Percentiles rank a stretch among this genome's conserved stretches.
These are phyloP conservation scores for Lagocephalus sceleratus DNA, from an alignment of 2,797 vertebrate species.

Conservation along the genomic window DNA sequence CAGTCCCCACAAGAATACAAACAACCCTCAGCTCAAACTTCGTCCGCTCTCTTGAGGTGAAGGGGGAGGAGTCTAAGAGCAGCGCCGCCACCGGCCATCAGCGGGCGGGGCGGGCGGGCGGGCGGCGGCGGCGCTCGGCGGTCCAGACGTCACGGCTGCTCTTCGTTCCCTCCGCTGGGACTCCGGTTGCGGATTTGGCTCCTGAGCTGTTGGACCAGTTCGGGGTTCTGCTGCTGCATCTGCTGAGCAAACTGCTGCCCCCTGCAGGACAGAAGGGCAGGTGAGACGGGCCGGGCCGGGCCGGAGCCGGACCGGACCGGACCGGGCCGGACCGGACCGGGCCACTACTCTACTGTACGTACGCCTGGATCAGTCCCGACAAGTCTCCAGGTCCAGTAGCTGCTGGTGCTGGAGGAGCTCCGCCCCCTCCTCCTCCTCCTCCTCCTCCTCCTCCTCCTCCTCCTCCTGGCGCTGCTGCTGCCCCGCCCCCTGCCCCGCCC, in stretches of 20 bases:
- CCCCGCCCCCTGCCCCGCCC: background rate
- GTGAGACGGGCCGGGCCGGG: no score
- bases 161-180: constrained; percentile 90
- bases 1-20: no score
- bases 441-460: background rate
- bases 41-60: background rate
- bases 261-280: constrained; percentile 44
- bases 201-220: constrained; percentile 92
- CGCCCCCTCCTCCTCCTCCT: constrained; percentile 17
- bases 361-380: constrained; percentile 96
- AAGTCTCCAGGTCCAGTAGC: constrained; percentile 74
- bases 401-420: background rate
- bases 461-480: background rate
- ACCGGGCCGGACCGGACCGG: no score
- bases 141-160: constrained; percentile 78
- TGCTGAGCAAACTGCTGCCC: constrained; percentile 97
- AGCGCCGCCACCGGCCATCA: no score
- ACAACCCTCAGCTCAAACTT: no score
- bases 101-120: no score
- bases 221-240: constrained; percentile 97
- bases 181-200: constrained; percentile 92
- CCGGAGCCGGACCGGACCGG: no score
- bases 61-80: background rate
- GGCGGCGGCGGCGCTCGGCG: no score
- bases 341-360: constrained; percentile 51